A percentile compares a stretch with the other conserved stretches of the same genome.
Evolutionary conservation across 2,113 vertebrate species (phyloP).

Genomic region (Pedetes capensis): DNA sequence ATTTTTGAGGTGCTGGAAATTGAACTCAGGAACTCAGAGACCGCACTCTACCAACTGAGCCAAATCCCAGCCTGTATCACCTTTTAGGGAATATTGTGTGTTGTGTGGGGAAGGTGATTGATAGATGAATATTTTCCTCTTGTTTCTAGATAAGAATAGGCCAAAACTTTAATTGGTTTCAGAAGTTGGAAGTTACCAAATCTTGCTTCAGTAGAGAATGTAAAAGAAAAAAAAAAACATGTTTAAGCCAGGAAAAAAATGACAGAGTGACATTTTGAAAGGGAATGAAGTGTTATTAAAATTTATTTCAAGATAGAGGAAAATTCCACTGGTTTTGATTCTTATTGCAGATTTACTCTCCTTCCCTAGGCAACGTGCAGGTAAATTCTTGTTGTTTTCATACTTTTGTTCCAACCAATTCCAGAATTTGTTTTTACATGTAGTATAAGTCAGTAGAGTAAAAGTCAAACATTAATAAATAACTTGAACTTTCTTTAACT

Average conservation of each 20-base stretch:
- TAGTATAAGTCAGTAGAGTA: slow-evolving; percentile 3
- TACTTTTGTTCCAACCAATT: neutral
- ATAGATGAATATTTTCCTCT: slow-evolving; percentile 34
- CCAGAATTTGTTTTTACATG: slow-evolving; percentile 46
- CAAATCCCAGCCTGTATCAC: too few relatives aligned
- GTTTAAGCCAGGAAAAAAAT: neutral
- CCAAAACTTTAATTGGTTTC: slow-evolving; percentile 13
- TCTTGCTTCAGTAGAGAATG: neutral
- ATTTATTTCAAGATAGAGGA: neutral
- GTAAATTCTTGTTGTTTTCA: slow-evolving; percentile 30
- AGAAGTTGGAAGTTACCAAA: slow-evolving; percentile 42
- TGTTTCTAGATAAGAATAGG: slow-evolving; percentile 16
- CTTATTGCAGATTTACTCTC: neutral
- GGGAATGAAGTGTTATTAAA: neutral
- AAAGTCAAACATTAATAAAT: slow-evolving; percentile 45
- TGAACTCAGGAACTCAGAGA: too few relatives aligned
- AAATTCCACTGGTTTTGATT: neutral
- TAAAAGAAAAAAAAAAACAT: neutral
- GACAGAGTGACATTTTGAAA: neutral
- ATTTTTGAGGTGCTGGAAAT: too few relatives aligned
- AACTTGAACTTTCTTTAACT: slow-evolving; percentile 31
- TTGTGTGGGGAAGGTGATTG: neutral
- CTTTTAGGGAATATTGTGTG: neutral
- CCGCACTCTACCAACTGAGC: too few relatives aligned
- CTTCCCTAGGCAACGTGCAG: neutral